phyloP scores from a whole-genome alignment of 1,140 invertebrate species.

The Solenopsis fugax region DNA sequence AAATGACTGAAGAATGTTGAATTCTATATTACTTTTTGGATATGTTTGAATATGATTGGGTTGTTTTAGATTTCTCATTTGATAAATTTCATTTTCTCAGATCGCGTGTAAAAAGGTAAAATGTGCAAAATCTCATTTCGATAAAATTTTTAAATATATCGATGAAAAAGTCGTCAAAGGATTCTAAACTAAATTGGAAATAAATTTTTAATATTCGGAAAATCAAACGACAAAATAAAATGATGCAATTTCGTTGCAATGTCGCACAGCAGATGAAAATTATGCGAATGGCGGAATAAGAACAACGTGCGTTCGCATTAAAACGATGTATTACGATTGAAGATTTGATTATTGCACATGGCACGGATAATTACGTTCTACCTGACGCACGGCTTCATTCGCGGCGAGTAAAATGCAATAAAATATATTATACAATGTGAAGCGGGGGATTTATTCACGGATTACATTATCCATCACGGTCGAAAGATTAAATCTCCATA shows the following conservation, averaged over 20 bases:
- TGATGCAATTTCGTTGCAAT: constrained; percentile 12
- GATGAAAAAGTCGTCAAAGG: too few species aligned
- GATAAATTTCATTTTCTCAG: neutral
- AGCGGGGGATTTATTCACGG: constrained; percentile 45
- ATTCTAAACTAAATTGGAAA: neutral
- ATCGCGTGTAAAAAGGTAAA: neutral
- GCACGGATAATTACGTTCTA: constrained; percentile 41
- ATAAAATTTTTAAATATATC: neutral
- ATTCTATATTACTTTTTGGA: neutral
- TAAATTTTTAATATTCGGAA: constrained; percentile 8
- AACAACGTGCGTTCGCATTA: constrained; percentile 31
- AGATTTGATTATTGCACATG: constrained; percentile 51
- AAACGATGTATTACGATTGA: constrained; percentile 51
- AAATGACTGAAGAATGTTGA: neutral
- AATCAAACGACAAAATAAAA: neutral
- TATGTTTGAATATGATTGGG: too few species aligned
- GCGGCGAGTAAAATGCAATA: constrained; percentile 45
- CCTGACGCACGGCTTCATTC: constrained; percentile 44
- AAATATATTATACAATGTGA: constrained; percentile 59
- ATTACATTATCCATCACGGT: constrained; percentile 62
- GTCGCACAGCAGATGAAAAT: constrained; percentile 25
- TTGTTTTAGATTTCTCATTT: neutral
- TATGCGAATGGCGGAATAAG: constrained; percentile 4
- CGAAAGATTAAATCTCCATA: constrained; percentile 63
- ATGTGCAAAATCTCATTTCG: neutral